A percentile compares a stretch with the other conserved stretches of the same genome.
Evolutionary conservation across 2,113 vertebrate species (phyloP).

Genomic region (Callopanchax toddi): DNA sequence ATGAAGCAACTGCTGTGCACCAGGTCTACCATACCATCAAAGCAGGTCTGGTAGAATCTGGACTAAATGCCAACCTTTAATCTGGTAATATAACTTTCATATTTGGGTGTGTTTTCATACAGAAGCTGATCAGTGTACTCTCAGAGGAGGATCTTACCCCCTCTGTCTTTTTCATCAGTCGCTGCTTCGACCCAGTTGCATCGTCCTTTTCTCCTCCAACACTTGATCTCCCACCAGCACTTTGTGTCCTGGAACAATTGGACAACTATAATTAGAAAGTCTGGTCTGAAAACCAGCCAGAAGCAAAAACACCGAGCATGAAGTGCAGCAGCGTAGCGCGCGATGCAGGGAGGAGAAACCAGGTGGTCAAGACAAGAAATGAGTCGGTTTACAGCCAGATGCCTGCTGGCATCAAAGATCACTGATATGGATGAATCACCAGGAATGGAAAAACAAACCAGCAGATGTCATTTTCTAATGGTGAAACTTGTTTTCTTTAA

Average conservation of each 20-base stretch:
- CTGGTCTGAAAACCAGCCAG: slow-evolving; percentile 10
- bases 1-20: too few relatives aligned
- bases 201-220: background rate
- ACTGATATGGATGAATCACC: background rate
- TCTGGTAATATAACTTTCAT: too few relatives aligned
- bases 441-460: background rate
- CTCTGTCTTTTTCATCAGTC: background rate
- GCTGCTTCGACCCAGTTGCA: background rate
- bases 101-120: too few relatives aligned
- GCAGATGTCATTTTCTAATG: background rate
- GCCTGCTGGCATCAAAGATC: slow-evolving; percentile 15
- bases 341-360: slow-evolving; percentile 26
- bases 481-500: too few relatives aligned
- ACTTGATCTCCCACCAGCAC: slow-evolving; percentile 9
- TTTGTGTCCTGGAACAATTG: slow-evolving; percentile 29
- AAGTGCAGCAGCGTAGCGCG: slow-evolving; percentile 26
- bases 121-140: too few relatives aligned
- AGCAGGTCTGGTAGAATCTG: background rate
- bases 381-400: slow-evolving; percentile 1
- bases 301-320: background rate
- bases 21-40: too few relatives aligned
- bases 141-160: too few relatives aligned
- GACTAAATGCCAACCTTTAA: background rate
- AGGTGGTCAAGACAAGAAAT: slow-evolving; percentile 14
- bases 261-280: slow-evolving; percentile 47